A percentile compares a stretch with the other conserved stretches of the same genome.
These are phyloP conservation scores for Equus quagga DNA, from an alignment of 2,113 vertebrate species.

Conservation along the genomic window DNA sequence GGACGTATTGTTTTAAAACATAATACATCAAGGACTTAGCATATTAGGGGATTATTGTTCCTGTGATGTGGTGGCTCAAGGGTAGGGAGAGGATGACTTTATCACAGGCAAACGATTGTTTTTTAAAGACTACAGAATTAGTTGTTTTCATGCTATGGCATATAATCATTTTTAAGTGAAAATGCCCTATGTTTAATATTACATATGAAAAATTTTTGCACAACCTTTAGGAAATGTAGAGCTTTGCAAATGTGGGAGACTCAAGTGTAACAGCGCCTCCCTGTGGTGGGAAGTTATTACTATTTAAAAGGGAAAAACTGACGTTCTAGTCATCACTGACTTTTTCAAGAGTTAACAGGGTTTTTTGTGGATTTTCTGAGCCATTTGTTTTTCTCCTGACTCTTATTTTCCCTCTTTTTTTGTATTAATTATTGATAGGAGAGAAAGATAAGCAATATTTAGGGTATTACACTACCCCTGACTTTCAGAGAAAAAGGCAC, in stretches of 20 bases:
- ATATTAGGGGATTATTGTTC: neutral
- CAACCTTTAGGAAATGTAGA: neutral
- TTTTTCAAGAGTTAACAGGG: neutral
- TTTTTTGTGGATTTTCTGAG: neutral
- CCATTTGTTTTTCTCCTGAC: neutral
- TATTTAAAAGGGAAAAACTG: neutral
- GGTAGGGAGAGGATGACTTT: accelerated
- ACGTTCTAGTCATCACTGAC: neutral
- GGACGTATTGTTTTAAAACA: neutral
- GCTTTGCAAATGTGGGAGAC: neutral
- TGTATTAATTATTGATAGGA: neutral
- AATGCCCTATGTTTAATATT: neutral
- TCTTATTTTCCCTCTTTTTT: neutral
- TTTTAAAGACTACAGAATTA: neutral
- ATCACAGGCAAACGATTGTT: neutral
- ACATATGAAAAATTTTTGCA: neutral
- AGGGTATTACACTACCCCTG: neutral
- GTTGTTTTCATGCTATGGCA: neutral
- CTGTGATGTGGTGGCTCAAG: neutral
- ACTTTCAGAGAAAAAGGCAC: neutral
- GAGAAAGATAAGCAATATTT: neutral
- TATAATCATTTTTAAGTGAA: conserved; percentile 10
- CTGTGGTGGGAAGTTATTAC: conserved; percentile 37
- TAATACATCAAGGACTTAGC: neutral
- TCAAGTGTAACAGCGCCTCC: conserved; percentile 21